These are phyloP conservation scores for Chrysotoxum bicinctum DNA, from an alignment of 2,888 invertebrate genomes.

Conservation along the genomic window DNA sequence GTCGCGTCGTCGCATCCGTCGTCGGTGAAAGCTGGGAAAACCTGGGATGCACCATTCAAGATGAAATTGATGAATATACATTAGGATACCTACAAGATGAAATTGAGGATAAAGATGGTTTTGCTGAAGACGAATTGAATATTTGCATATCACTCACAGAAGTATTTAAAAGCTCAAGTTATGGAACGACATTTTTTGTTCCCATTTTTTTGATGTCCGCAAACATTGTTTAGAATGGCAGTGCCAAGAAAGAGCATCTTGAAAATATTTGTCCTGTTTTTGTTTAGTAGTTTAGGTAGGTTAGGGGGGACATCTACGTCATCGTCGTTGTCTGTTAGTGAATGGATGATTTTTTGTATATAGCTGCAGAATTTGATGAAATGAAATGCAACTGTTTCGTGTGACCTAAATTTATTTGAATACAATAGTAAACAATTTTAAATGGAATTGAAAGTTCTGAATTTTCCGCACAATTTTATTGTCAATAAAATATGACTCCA, in stretches of 20 bases:
- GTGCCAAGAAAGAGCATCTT: neutral
- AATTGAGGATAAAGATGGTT: slow-evolving; percentile 28
- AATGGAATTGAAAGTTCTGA: neutral
- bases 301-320: too few relatives aligned
- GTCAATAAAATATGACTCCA: neutral
- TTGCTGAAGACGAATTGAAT: slow-evolving; percentile 58
- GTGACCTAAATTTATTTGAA: slow-evolving; percentile 16
- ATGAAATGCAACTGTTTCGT: slow-evolving; percentile 27
- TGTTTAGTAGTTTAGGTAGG: neutral
- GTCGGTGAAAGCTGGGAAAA: neutral
- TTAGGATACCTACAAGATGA: slow-evolving; percentile 6
- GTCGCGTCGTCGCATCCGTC: neutral
- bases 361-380: neutral
- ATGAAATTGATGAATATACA: slow-evolving; percentile 56
- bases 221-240: neutral
- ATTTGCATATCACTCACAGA: slow-evolving; percentile 56
- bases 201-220: slow-evolving; percentile 3
- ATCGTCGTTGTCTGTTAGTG: neutral
- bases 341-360: neutral
- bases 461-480: neutral
- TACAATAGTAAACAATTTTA: slow-evolving; percentile 1
- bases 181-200: slow-evolving; percentile 27
- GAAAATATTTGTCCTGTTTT: neutral
- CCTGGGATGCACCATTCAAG: neutral
- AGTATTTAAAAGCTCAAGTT: slow-evolving; percentile 44